phyloP scores from a whole-genome alignment of 2,797 vertebrate species.

The Brachyrhaphis roseni region DNA sequence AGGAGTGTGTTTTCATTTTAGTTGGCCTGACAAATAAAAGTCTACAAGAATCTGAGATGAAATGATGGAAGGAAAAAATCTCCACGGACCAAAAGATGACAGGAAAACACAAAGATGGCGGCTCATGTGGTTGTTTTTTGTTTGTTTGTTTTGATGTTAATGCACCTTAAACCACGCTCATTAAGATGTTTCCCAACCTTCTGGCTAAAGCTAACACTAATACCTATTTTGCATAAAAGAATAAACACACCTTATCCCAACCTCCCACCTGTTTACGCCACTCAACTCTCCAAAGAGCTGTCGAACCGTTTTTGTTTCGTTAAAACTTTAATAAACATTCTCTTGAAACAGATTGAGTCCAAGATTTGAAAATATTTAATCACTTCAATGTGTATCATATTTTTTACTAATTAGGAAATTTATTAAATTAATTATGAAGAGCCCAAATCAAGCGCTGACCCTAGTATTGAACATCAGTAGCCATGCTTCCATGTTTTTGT shows the following conservation, averaged over 20 bases:
- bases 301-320: not conserved
- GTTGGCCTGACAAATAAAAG: not conserved
- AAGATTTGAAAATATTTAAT: not conserved
- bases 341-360: not conserved
- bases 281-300: not conserved
- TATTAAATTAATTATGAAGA: not conserved
- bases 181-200: constrained; percentile 1
- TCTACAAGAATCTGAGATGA: not conserved
- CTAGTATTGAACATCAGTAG: not conserved
- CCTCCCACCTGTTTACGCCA: constrained; percentile 23
- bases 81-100: not conserved
- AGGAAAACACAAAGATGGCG: not conserved
- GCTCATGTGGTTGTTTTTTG: too few relatives aligned
- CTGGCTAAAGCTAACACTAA: not conserved
- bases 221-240: constrained; percentile 6
- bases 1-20: not conserved
- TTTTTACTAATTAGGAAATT: not conserved
- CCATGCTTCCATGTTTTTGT: not conserved
- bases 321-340: not conserved
- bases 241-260: constrained; percentile 7
- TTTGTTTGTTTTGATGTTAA: not conserved
- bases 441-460: not conserved
- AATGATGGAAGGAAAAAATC: not conserved
- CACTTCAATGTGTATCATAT: not conserved
- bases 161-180: not conserved